Evolutionary conservation across 2,797 vertebrate species (phyloP), one percentile per base, ranked within the genome.

Genomic region (Pampus argenteus): DNA sequence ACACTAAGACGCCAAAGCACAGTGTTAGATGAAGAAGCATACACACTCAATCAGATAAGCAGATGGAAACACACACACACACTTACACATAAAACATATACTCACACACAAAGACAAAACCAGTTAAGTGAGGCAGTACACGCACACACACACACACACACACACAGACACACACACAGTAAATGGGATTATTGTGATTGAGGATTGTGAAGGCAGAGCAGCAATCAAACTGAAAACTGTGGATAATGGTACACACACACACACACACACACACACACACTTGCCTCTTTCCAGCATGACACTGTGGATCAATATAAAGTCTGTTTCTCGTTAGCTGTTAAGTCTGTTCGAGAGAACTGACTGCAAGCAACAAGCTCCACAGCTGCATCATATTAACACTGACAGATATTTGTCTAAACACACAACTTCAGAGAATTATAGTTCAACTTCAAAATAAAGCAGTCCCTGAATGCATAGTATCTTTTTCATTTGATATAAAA

Each of bases 301-400:
- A 20, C 31, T 31, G 3, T 6, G 20, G 57, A 63, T 75, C 73
- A n/a, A 45, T 57, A 50, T 1, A 14, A 56, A 50, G 58, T 11
- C 51, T 50, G 51, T 57, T 75, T 75, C 42, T 58, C 57, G 50
- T 56, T 44, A 49, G 34, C 42, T 14, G 49, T n/a, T 22, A 31
- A 49, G 26, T 74, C 38, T 29, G 13, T 45, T 36, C 25, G 15
- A 47, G 15, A 58, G 45, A 26, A 54, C 29, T n/a, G 63, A 66
- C 63, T 49, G 49, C 1, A 11, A 42, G 61, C 55, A 58, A 58
- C 54, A 57, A 50, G 55, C 28, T 38, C 28, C 13, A 15, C 10
- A 34, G 68, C 58, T 57, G 11, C 9, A 36, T 34, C 23, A 6
- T 0, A 31, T 63, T 9, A 25, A 11, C 42, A 1, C 29, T 8